Percentiles rank a stretch among this genome's conserved stretches.
Evolutionary conservation across 1,140 invertebrate genomes (phyloP).

Genomic region (Heliconius hewitsoni): DNA sequence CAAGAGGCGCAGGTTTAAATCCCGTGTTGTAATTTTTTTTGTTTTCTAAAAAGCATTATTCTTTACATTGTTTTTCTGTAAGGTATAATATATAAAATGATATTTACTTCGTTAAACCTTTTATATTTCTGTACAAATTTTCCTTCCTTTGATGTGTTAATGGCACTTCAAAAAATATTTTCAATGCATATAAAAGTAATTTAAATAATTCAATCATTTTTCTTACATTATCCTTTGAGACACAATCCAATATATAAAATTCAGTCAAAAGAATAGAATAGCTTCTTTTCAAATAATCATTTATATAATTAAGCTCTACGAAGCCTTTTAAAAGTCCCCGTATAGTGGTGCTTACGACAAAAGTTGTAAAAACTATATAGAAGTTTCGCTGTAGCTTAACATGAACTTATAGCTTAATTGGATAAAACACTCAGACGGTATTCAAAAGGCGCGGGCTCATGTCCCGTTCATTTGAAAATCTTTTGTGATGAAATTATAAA

Average conservation of each 20-base stretch:
- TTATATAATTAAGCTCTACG: not conserved
- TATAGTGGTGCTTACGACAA: not conserved
- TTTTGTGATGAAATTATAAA: slow-evolving; percentile 1
- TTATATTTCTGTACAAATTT: no score
- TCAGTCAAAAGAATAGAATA: not conserved
- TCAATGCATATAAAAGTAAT: no score
- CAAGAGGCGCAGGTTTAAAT: no score
- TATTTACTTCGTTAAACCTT: no score
- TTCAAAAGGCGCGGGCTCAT: not conserved
- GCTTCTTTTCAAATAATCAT: not conserved
- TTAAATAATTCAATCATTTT: not conserved
- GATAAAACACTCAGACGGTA: slow-evolving; percentile 8
- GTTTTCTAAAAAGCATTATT: no score
- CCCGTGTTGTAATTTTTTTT: no score
- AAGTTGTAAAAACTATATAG: slow-evolving; percentile 4
- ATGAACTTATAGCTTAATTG: slow-evolving; percentile 10
- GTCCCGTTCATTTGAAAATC: not conserved
- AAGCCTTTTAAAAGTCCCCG: not conserved
- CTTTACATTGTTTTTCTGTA: no score
- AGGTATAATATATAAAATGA: no score
- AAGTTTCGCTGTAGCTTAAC: not conserved
- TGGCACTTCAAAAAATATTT: no score
- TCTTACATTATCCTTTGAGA: not conserved
- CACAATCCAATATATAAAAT: not conserved
- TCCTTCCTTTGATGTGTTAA: no score